phyloP scores from a whole-genome alignment of 2,113 vertebrate species.

The Boleophthalmus pectinirostris region DNA sequence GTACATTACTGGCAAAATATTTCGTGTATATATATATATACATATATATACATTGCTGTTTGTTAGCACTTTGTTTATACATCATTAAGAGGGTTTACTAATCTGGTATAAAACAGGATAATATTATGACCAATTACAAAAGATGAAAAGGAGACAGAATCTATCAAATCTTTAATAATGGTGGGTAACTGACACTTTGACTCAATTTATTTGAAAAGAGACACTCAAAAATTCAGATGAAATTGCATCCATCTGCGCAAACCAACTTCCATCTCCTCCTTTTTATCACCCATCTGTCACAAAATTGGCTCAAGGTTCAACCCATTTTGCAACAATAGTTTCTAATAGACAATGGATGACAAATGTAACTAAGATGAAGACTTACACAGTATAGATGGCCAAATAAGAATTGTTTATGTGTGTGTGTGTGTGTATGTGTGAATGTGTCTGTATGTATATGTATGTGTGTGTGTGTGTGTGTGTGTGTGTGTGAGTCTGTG shows the following conservation, averaged over 20 bases:
- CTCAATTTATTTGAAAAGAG: not conserved
- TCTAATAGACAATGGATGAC: not conserved
- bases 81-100: not conserved
- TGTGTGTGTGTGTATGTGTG: too few relatives aligned
- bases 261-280: not conserved
- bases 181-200: not conserved
- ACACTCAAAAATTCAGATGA: not conserved
- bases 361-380: not conserved
- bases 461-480: too few relatives aligned
- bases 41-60: not conserved
- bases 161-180: not conserved
- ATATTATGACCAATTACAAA: not conserved
- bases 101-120: not conserved
- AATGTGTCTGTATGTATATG: too few relatives aligned
- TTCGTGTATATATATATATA: too few relatives aligned
- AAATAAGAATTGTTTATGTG: too few relatives aligned
- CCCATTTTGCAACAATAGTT: not conserved
- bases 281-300: constrained; percentile 6
- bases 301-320: constrained; percentile 2
- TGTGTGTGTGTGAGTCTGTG: too few relatives aligned
- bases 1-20: not conserved
- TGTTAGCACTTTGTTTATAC: not conserved
- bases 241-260: constrained; percentile 3
- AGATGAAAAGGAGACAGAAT: not conserved
- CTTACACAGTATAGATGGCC: too few relatives aligned